Evolutionary conservation across 1,140 invertebrate species (phyloP).

Genomic region (Orussus abietinus): DNA sequence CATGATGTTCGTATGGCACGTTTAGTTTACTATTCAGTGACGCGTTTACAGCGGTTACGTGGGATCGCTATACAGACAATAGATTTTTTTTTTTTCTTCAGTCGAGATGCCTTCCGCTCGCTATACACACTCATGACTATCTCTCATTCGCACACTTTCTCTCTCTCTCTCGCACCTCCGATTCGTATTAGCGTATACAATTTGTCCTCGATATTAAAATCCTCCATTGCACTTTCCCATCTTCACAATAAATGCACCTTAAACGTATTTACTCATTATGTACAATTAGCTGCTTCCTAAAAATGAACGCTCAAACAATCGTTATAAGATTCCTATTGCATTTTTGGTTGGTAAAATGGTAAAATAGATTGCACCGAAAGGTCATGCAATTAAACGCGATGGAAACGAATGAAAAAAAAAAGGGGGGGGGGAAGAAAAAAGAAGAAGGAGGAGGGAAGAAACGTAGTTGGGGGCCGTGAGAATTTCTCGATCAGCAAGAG

Average conservation of each 20-base stretch:
- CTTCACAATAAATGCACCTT: constrained; percentile 52
- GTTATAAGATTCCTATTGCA: constrained; percentile 31
- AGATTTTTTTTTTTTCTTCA: constrained; percentile 24
- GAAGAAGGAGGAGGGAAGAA: constrained; percentile 1
- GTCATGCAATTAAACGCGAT: constrained; percentile 12
- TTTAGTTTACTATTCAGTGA: constrained; percentile 45
- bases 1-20: constrained; percentile 53
- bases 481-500: too few species aligned
- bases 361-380: constrained; percentile 30
- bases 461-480: neutral
- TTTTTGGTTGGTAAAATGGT: constrained; percentile 20
- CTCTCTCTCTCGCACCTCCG: constrained; percentile 4
- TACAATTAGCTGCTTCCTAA: constrained; percentile 45
- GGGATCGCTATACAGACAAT: constrained; percentile 38
- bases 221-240: constrained; percentile 53
- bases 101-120: constrained; percentile 29
- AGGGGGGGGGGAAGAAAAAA: neutral
- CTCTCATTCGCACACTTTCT: too few species aligned
- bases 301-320: constrained; percentile 31
- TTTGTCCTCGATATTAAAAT: constrained; percentile 18
- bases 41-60: constrained; percentile 38
- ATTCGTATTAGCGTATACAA: constrained; percentile 17
- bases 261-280: constrained; percentile 46
- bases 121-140: constrained; percentile 26
- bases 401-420: constrained; percentile 5